These are phyloP conservation scores for Taphrorychus bicolor DNA, from an alignment of 2,888 invertebrate species.

Conservation along the genomic window DNA sequence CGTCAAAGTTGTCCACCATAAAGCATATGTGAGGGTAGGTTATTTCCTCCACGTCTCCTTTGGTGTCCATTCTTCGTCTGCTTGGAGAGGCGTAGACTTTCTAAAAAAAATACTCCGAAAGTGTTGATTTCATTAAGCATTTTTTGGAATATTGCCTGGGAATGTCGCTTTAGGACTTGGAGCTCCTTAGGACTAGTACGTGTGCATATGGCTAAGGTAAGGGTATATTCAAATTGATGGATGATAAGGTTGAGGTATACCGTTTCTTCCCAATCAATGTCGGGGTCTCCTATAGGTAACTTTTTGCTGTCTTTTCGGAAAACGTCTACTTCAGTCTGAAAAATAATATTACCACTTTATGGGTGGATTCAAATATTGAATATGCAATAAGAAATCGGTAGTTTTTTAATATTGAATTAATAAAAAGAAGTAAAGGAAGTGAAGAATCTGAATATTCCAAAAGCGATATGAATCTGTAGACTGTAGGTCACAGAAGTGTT, in stretches of 20 bases:
- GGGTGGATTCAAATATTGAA: too few relatives aligned
- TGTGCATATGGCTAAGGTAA: conserved; percentile 97
- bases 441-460: too few relatives aligned
- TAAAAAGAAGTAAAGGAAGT: too few relatives aligned
- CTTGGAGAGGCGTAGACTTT: conserved; percentile 97
- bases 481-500: too few relatives aligned
- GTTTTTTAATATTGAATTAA: too few relatives aligned
- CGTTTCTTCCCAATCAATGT: conserved; percentile 99
- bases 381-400: too few relatives aligned
- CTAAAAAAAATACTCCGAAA: conserved; percentile 59
- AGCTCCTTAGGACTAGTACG: conserved; percentile 97
- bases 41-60: conserved; percentile 98
- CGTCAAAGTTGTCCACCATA: conserved; percentile 99
- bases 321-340: conserved; percentile 93
- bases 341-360: too few relatives aligned
- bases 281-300: conserved; percentile 93
- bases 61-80: conserved; percentile 95
- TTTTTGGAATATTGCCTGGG: conserved; percentile 54
- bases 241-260: conserved; percentile 97
- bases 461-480: too few relatives aligned
- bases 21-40: conserved; percentile 99
- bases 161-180: conserved; percentile 91
- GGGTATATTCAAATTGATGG: conserved; percentile 97
- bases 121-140: background rate
- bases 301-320: conserved; percentile 97